Base-by-base conservation (phyloP, 2,797 vertebrate species). In the Silurus lanzhouensis region DNA sequence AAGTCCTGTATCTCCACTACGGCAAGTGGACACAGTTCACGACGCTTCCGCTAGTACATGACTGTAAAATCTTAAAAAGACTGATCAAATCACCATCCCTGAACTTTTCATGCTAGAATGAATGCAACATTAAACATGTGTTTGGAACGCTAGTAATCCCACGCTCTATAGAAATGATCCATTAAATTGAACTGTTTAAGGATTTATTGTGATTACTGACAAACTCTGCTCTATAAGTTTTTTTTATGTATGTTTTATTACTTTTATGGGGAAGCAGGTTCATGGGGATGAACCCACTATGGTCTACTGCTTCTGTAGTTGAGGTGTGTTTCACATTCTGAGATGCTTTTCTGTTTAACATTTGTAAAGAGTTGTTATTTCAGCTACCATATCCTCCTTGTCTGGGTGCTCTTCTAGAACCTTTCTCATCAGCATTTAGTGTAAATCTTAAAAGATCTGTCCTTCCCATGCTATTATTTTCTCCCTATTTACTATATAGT, bases 1-100 rank as follows among this genome's bases (percentile, higher is more conserved):
- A 90, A 91, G 89, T 83, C 79, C n/a, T 76, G 77, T 72, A 85
- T 85, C 87, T 89, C 52, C 22, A 75, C 86, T 87, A 84, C 88
- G 88, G 82, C 84, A 87, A 81, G 63, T 79, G 72, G 81, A 78
- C 38, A 38, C 57, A 74, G 60, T 44, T 58, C 58, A 71, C 55
- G 48, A 74, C 77, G 79, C n/a, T 61, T 71, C 68, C 20, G 78
- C 60, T 60, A 68, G 86, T 85, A 86, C 55, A 9, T 0, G 55
- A 71, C 13, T 58, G 75, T 61, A 38, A 3, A 80, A 72, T 27
- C 67, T 12, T 63, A 44, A 38, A 38, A 38, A 38, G 38, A 38
- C 4, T 38, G 6, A 17, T 13, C 82, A 86, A 85, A 87, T 52
- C 19, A 48, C 55, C 22, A 19, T 17, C 63, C 25, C 9, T 80